These are phyloP conservation scores for Lophotis ruficrista DNA, from an alignment of 2,113 vertebrate species.

Conservation along the genomic window DNA sequence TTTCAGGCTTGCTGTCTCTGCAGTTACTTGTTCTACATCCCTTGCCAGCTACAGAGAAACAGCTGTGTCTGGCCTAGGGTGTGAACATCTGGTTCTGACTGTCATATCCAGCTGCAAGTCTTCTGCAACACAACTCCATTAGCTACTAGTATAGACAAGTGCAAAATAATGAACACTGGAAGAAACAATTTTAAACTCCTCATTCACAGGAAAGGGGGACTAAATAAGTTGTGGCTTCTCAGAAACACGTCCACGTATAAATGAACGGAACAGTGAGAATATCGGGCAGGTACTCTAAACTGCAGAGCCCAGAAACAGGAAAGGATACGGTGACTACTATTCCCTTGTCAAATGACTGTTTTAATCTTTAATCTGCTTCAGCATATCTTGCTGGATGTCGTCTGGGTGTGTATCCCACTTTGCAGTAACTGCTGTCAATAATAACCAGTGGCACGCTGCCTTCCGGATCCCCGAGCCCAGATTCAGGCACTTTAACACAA, in stretches of 20 bases:
- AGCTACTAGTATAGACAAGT: conserved; percentile 55
- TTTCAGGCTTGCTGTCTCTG: conserved; percentile 53
- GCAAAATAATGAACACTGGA: neutral
- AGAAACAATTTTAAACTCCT: neutral
- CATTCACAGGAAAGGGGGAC: neutral
- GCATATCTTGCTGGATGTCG: neutral
- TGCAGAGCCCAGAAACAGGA: neutral
- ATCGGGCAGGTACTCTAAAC: neutral
- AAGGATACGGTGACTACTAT: neutral
- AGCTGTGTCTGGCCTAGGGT: conserved; percentile 55
- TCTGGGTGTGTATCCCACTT: neutral
- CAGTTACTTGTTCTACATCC: conserved; percentile 57
- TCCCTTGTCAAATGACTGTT: neutral
- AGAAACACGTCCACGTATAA: neutral
- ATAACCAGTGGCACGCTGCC: neutral
- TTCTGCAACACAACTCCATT: conserved; percentile 44
- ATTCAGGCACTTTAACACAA: neutral
- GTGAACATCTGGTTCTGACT: conserved; percentile 53
- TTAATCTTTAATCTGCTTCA: neutral
- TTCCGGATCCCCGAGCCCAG: neutral
- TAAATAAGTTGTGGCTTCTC: neutral
- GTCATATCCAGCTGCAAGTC: conserved; percentile 60
- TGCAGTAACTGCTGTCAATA: neutral
- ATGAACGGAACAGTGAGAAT: neutral
- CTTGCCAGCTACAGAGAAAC: conserved; percentile 59